Percentiles rank a stretch among this genome's conserved stretches.
These are phyloP conservation scores for Bombus pascuorum DNA, from an alignment of 1,140 invertebrate genomes.

Conservation along the genomic window DNA sequence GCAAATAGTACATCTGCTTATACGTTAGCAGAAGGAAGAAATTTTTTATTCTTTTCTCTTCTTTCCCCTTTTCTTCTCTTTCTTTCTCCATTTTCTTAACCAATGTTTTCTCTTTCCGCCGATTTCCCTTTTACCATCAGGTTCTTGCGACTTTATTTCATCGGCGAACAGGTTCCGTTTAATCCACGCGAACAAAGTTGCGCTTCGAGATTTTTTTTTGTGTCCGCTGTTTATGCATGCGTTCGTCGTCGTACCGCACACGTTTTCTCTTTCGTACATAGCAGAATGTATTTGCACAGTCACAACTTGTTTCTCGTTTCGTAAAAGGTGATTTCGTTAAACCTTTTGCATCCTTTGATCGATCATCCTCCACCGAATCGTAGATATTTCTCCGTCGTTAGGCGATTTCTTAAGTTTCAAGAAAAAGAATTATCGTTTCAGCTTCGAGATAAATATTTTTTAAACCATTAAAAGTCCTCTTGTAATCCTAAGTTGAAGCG, in stretches of 20 bases:
- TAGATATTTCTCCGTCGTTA: too few relatives aligned
- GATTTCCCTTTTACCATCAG: background rate
- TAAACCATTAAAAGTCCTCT: too few relatives aligned
- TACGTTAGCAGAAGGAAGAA: background rate
- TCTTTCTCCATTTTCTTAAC: background rate
- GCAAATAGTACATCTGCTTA: background rate
- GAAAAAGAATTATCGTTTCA: too few relatives aligned
- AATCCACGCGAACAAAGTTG: background rate
- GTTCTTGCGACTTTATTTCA: background rate
- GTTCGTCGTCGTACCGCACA: background rate
- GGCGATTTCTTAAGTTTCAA: too few relatives aligned
- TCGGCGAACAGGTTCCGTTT: background rate
- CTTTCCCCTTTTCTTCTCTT: background rate
- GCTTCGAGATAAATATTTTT: too few relatives aligned
- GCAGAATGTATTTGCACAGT: too few relatives aligned
- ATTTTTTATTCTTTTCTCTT: background rate
- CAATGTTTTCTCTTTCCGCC: background rate
- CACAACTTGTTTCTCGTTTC: too few relatives aligned
- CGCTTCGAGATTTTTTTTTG: background rate
- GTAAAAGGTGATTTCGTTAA: too few relatives aligned
- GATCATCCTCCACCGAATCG: too few relatives aligned
- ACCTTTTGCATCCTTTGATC: too few relatives aligned
- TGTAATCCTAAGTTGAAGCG: background rate
- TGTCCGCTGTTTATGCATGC: background rate
- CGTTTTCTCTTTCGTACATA: background rate